Base-by-base conservation (phyloP, 2,113 vertebrate species). In the Nymphicus hollandicus region DNA sequence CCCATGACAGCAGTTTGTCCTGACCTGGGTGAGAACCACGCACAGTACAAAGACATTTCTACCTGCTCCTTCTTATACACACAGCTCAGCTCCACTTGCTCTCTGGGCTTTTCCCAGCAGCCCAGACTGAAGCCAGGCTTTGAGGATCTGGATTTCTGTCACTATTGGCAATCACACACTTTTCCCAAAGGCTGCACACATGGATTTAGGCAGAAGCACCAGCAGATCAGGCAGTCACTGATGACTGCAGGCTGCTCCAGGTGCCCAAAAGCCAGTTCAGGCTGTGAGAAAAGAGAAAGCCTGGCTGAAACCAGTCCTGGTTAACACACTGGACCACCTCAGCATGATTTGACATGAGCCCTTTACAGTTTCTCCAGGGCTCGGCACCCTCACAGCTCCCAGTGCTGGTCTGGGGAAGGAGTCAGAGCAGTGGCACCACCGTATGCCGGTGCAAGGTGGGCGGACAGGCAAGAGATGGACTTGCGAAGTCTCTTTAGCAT, bases 1-100 rank as follows among this genome's bases (percentile, higher is more conserved):
- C 14, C 33, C 17, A 2, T 0, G n/a, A 1, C 41, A 81, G 44
- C 1, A 35, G 55, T 1, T 39, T 3, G 1, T 31, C 11, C 65
- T 50, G 76, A 56, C 44, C 53, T 61, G 27, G 20, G 33, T 2
- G 1, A 33, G 49, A 81, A 61, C 43, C n/a, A 10, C 19, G 25
- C 39, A 11, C 16, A 13, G 28, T 17, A 20, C 29, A 13, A 33
- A 27, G 46, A 7, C 19, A 22, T 35, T 46, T 39, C 64, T 61
- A 7, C 7, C 35, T 55, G 56, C 28, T 60, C 56, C 39, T 37
- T 8, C 50, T 12, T 5, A 33, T 2, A 46, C 63, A 11, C 76
- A 22, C 39, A 64, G 10, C 22, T 70, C 53, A 41, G 46, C 60
- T 44, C 31, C 31, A 4, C 10, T 11, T 31, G 31, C 31, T n/a